These are phyloP conservation scores for Diceros bicornis DNA, from an alignment of 2,797 vertebrate genomes.

Conservation along the genomic window DNA sequence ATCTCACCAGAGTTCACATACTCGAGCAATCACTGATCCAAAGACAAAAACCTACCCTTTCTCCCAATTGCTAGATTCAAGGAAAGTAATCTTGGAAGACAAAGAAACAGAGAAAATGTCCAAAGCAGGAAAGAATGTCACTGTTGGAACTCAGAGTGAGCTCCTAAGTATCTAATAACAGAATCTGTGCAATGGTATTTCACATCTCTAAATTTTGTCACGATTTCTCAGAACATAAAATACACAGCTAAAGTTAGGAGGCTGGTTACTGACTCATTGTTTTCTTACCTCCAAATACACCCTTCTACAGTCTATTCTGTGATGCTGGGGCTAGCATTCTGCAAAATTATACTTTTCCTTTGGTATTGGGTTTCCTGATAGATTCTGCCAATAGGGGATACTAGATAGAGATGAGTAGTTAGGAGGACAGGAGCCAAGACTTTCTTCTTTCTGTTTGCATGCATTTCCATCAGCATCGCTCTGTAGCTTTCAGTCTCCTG, in stretches of 20 bases:
- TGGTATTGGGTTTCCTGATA: slow-evolving; percentile 18
- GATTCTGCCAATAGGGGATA: background rate
- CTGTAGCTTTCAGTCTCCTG: background rate
- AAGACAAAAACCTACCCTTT: slow-evolving; percentile 46
- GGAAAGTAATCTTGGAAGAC: background rate
- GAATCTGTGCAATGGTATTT: slow-evolving; percentile 25
- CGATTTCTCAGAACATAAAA: slow-evolving; percentile 47
- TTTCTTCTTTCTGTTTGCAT: slow-evolving; percentile 34
- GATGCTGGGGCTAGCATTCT: background rate
- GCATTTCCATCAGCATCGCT: background rate
- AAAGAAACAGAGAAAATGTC: background rate
- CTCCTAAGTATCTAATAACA: slow-evolving; percentile 44
- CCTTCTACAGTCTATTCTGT: slow-evolving; percentile 22
- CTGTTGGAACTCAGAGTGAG: slow-evolving; percentile 18
- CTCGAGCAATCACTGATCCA: slow-evolving; percentile 21
- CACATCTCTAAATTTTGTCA: background rate
- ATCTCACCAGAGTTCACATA: slow-evolving; percentile 12
- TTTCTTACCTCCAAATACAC: slow-evolving; percentile 51
- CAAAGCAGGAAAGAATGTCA: background rate
- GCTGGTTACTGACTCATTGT: background rate
- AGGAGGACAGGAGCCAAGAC: background rate
- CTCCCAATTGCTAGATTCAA: slow-evolving; percentile 15
- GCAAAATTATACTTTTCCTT: slow-evolving; percentile 33
- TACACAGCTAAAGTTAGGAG: slow-evolving; percentile 45
- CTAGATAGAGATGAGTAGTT: background rate